phyloP scores from a whole-genome alignment of 2,888 invertebrate species.

The Hedychridium roseum region DNA sequence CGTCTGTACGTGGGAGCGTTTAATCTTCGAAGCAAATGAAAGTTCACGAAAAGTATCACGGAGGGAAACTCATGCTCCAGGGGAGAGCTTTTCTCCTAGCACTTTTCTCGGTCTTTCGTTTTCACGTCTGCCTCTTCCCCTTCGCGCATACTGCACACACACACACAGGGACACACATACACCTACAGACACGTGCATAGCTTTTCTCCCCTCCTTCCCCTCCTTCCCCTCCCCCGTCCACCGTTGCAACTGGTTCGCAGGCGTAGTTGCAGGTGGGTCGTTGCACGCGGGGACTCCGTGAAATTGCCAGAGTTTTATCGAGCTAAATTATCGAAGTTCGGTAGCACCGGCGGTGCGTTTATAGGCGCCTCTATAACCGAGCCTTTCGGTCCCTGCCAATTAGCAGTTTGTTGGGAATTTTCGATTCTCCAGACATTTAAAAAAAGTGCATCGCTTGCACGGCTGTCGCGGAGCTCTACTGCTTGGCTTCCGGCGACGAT shows the following conservation, averaged over 20 bases:
- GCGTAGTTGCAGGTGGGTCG: neutral
- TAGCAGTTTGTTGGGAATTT: too few relatives aligned
- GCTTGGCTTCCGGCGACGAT: too few relatives aligned
- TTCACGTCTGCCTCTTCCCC: constrained; percentile 1
- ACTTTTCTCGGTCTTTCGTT: constrained; percentile 22
- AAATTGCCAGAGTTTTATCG: constrained; percentile 24
- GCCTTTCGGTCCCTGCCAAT: too few relatives aligned
- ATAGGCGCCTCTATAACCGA: too few relatives aligned
- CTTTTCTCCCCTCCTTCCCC: neutral
- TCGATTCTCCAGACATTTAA: too few relatives aligned
- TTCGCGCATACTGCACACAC: neutral
- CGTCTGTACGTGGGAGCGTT: too few relatives aligned
- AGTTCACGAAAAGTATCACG: too few relatives aligned
- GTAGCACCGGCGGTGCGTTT: too few relatives aligned
- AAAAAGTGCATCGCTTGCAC: too few relatives aligned
- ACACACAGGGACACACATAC: constrained; percentile 1
- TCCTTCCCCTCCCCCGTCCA: neutral
- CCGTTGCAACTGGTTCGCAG: neutral
- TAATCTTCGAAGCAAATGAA: too few relatives aligned
- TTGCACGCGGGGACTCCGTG: neutral
- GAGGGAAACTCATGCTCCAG: too few relatives aligned
- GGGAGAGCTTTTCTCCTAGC: constrained; percentile 9
- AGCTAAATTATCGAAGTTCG: constrained; percentile 9
- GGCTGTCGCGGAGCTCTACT: too few relatives aligned
- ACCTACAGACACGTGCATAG: neutral